Conservation (phyloP, 2,797 vertebrate species). For the Siniperca undulata region DNA sequence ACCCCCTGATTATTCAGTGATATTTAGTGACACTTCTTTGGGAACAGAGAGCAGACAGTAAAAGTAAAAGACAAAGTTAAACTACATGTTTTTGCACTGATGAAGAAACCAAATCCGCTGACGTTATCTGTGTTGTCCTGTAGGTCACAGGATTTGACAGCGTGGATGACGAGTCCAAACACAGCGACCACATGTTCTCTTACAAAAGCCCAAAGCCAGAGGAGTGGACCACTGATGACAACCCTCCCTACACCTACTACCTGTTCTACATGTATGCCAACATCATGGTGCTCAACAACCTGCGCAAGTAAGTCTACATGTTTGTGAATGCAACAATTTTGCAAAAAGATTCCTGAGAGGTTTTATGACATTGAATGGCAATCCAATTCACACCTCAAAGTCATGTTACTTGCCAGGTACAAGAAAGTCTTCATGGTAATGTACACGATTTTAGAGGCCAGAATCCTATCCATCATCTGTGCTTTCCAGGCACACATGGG, state of each 20-base stretch:
- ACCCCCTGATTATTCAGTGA: not conserved
- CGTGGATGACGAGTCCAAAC: slow-evolving; percentile 98
- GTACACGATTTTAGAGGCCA: not conserved
- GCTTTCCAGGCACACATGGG: not conserved
- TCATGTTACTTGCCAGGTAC: not conserved
- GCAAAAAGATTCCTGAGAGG: too few species aligned
- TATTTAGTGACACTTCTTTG: not conserved
- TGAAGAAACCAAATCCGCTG: not conserved
- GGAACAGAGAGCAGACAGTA: too few species aligned
- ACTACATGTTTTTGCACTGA: not conserved
- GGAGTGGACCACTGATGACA: slow-evolving; percentile 91
- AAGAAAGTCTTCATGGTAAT: not conserved
- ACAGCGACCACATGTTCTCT: slow-evolving; percentile 96
- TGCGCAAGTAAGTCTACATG: slow-evolving; percentile 88
- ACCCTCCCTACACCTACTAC: slow-evolving; percentile 98
- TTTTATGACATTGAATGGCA: not conserved
- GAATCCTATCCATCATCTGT: not conserved
- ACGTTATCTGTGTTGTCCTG: not conserved
- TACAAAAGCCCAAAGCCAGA: slow-evolving; percentile 95
- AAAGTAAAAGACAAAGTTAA: not conserved
- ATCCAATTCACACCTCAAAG: not conserved
- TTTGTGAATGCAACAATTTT: not conserved
- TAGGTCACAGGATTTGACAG: slow-evolving; percentile 98
- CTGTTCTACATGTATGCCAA: slow-evolving; percentile 98
- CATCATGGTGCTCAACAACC: slow-evolving; percentile 98